phyloP scores from a whole-genome alignment of 2,113 vertebrate genomes.

The Salvelinus sp. region DNA sequence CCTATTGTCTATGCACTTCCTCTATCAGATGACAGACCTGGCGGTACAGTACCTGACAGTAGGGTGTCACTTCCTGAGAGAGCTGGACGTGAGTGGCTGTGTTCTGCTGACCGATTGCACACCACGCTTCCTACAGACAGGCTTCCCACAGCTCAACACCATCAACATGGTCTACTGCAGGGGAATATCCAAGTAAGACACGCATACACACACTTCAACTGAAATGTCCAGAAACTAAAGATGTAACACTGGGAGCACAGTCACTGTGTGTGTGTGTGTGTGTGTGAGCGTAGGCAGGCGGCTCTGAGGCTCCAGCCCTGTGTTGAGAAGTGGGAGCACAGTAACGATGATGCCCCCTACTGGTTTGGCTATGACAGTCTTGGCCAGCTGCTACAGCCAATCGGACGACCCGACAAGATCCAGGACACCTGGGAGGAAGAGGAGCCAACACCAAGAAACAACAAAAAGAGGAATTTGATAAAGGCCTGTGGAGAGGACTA shows the following conservation, averaged over 20 bases:
- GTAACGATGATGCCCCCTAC: constrained; percentile 59
- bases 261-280: background rate
- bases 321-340: constrained; percentile 72
- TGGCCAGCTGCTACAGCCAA: constrained; percentile 30
- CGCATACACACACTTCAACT: background rate
- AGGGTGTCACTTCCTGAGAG: constrained; percentile 72
- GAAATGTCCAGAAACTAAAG: background rate
- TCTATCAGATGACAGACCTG: constrained; percentile 77
- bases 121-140: constrained; percentile 62
- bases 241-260: background rate
- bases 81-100: constrained; percentile 80
- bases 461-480: constrained; percentile 11
- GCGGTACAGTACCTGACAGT: constrained; percentile 73
- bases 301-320: constrained; percentile 68
- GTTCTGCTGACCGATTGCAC: constrained; percentile 62
- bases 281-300: constrained; percentile 61
- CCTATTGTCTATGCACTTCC: too few species aligned
- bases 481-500: background rate
- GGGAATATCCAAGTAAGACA: constrained; percentile 76
- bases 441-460: constrained; percentile 11
- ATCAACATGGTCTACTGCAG: constrained; percentile 77
- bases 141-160: constrained; percentile 72
- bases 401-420: constrained; percentile 32
- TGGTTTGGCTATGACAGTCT: constrained; percentile 64
- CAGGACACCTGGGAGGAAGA: constrained; percentile 21